phyloP scores from a whole-genome alignment of 2,888 invertebrate species.

The Dinocampus coccinellae region DNA sequence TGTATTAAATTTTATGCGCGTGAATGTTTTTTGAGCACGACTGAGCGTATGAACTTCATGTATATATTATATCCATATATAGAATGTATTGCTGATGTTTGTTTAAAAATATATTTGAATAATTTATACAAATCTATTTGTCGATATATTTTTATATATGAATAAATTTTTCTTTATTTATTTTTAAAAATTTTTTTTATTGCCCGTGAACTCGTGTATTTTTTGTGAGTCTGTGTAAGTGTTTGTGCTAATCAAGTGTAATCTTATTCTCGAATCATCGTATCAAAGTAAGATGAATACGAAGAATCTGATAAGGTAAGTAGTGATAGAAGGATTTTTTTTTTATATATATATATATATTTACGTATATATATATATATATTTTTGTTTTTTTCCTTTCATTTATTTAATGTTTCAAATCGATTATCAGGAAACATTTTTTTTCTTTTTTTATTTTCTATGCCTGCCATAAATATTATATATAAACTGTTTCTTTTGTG shows the following conservation, averaged over 20 bases:
- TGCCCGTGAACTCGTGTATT: background rate
- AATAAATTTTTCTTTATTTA: background rate
- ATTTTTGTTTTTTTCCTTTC: constrained; percentile 47
- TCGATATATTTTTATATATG: background rate
- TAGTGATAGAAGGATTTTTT: background rate
- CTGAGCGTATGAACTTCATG: constrained; percentile 59
- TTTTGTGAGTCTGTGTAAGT: background rate
- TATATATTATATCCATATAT: constrained; percentile 57
- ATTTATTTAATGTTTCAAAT: constrained; percentile 55
- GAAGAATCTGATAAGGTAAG: constrained; percentile 8
- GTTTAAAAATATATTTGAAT: constrained; percentile 69
- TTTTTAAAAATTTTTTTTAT: background rate
- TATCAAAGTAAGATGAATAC: background rate
- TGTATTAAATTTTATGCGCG: constrained; percentile 48
- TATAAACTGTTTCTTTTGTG: constrained; percentile 55
- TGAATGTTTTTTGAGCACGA: constrained; percentile 54
- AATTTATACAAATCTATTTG: constrained; percentile 61
- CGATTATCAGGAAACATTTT: constrained; percentile 54
- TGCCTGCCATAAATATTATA: constrained; percentile 52
- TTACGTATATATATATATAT: constrained; percentile 23
- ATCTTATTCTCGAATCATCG: background rate
- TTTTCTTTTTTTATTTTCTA: constrained; percentile 37
- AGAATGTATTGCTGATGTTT: constrained; percentile 62
- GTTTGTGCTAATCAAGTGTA: background rate
- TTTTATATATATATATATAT: background rate